Conservation (phyloP, 2,113 vertebrate species). For the Neolamprologus cancellatus region DNA sequence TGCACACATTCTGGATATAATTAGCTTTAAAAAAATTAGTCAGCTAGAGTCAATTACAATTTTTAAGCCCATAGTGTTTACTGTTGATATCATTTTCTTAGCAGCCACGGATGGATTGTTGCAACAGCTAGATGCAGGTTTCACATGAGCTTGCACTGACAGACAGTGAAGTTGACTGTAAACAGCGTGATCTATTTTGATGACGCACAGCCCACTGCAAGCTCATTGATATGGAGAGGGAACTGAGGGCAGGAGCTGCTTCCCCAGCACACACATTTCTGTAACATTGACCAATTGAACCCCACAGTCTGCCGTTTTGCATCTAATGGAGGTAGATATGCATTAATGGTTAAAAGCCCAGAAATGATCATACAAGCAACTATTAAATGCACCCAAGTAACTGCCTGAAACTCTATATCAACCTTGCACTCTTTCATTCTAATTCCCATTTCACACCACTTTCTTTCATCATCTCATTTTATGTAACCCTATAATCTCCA, state of each 20-base stretch:
- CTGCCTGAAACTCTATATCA: background rate
- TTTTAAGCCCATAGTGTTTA: background rate
- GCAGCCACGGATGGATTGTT: background rate
- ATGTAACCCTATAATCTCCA: background rate
- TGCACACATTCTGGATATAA: background rate
- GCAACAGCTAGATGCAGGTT: background rate
- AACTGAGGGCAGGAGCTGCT: constrained; percentile 36
- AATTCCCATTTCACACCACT: background rate
- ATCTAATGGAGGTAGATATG: background rate
- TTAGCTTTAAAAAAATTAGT: background rate
- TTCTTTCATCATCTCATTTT: background rate
- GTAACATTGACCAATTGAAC: background rate
- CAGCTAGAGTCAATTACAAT: background rate
- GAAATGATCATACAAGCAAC: background rate
- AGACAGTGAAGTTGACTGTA: constrained; percentile 46
- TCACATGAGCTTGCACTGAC: constrained; percentile 8
- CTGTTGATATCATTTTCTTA: background rate
- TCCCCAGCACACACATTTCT: constrained; percentile 27
- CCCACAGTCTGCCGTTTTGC: background rate
- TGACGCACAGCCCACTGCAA: constrained; percentile 41
- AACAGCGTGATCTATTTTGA: constrained; percentile 53
- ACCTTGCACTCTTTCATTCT: background rate
- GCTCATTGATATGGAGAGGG: constrained; percentile 39
- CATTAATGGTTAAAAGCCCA: background rate
- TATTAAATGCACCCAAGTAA: background rate